Evolutionary conservation across 92 coral and sea anemone genomes (phyloP).

Genomic region (Heliopora coerulea): DNA sequence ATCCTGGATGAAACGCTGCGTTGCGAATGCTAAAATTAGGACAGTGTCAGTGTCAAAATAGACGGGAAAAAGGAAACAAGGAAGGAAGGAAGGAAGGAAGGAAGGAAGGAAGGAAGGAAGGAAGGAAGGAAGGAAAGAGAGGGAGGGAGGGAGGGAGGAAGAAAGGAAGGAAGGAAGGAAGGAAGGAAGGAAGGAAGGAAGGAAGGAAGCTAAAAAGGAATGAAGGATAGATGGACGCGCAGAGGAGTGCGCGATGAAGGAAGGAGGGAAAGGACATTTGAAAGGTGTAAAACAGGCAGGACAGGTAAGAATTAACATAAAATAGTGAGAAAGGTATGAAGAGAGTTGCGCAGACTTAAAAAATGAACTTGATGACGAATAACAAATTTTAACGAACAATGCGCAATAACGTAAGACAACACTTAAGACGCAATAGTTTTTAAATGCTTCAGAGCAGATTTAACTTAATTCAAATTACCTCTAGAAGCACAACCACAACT

Average conservation of each 20-base stretch:
- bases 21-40: no score
- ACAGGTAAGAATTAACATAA: no score
- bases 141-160: neutral
- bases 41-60: no score
- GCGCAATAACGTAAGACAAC: no score
- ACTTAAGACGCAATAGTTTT: no score
- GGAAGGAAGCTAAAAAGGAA: neutral
- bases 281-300: neutral
- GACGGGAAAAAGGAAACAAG: neutral
- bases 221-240: neutral
- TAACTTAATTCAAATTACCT: no score
- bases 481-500: constrained; percentile 90
- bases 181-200: constrained; percentile 9
- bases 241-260: neutral
- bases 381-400: no score
- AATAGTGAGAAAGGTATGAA: no score
- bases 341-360: no score
- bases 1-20: no score
- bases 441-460: no score
- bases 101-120: constrained; percentile 7
- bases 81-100: neutral
- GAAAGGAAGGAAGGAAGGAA: constrained; percentile 9
- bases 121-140: constrained; percentile 5
- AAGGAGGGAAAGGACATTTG: neutral
- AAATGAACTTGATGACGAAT: no score